Conservation (phyloP, 2,888 invertebrate genomes). For the Myopa tessellatipennis region DNA sequence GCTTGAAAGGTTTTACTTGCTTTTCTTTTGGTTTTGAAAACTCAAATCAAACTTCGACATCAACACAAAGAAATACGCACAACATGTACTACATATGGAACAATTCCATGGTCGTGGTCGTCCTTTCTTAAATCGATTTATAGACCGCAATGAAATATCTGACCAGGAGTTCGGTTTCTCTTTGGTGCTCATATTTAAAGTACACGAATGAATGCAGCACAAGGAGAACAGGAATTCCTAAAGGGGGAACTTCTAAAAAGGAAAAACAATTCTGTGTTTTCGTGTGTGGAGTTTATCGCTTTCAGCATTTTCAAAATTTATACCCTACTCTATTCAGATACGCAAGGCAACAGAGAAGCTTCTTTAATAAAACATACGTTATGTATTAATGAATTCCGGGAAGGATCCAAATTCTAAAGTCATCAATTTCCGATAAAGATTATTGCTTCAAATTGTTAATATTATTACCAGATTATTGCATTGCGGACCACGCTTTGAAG, state of each 20-base stretch:
- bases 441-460: no score
- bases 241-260: slow-evolving; percentile 23
- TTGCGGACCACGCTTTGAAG: no score
- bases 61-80: background rate
- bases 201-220: slow-evolving; percentile 22
- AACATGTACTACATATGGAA: background rate
- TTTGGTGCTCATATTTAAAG: slow-evolving; percentile 32
- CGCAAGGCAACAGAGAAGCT: no score
- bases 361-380: no score
- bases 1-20: background rate
- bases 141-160: background rate
- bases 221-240: slow-evolving; percentile 36
- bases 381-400: no score
- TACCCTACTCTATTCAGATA: no score
- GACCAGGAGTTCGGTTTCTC: background rate
- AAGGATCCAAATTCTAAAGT: no score
- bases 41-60: background rate
- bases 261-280: slow-evolving; percentile 6
- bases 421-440: no score
- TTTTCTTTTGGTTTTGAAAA: background rate
- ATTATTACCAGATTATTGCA: no score
- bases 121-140: slow-evolving; percentile 1
- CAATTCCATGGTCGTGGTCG: slow-evolving; percentile 12
- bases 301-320: background rate
- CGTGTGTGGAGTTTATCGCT: background rate